A percentile compares a stretch with the other conserved stretches of the same genome.
phyloP scores from a whole-genome alignment of 2,888 invertebrate genomes.

The Andrena praecox region DNA sequence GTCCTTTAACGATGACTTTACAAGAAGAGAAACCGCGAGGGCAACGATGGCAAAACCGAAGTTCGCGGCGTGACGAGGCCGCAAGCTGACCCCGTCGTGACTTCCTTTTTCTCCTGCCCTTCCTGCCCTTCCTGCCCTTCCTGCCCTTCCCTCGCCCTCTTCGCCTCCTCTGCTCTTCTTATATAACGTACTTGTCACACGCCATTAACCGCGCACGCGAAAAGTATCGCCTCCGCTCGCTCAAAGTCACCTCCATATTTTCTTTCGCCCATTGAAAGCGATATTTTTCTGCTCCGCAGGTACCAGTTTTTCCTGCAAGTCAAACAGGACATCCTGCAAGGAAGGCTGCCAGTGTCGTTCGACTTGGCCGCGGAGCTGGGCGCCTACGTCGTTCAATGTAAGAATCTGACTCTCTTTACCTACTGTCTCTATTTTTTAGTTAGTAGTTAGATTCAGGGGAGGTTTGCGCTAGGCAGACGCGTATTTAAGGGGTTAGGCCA shows the following conservation, averaged over 20 bases:
- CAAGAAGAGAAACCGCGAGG: slow-evolving; percentile 65
- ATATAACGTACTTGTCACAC: slow-evolving; percentile 22
- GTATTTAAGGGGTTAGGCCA: too few species aligned
- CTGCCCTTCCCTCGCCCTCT: background rate
- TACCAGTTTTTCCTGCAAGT: slow-evolving; percentile 99
- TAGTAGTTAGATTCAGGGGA: too few species aligned
- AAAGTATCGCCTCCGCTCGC: slow-evolving; percentile 1
- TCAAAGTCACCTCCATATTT: slow-evolving; percentile 7
- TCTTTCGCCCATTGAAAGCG: background rate
- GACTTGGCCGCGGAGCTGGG: slow-evolving; percentile 97
- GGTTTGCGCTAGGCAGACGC: too few species aligned
- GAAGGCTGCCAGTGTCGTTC: slow-evolving; percentile 95
- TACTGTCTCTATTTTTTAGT: too few species aligned
- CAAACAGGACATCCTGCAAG: slow-evolving; percentile 98
- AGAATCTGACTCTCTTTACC: slow-evolving; percentile 85
- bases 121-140: background rate
- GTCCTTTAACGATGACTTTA: slow-evolving; percentile 65
- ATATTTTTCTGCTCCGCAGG: slow-evolving; percentile 86
- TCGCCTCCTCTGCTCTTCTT: slow-evolving; percentile 10
- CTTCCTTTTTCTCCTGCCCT: slow-evolving; percentile 30
- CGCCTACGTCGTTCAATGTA: slow-evolving; percentile 97
- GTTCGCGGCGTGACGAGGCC: slow-evolving; percentile 57
- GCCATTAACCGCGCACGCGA: slow-evolving; percentile 34
- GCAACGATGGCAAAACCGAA: slow-evolving; percentile 62
- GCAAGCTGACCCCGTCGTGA: slow-evolving; percentile 56